Percentiles rank a stretch among this genome's conserved stretches.
These are phyloP conservation scores for Sebastes itinus DNA, from an alignment of 2,797 vertebrate species.

Conservation along the genomic window DNA sequence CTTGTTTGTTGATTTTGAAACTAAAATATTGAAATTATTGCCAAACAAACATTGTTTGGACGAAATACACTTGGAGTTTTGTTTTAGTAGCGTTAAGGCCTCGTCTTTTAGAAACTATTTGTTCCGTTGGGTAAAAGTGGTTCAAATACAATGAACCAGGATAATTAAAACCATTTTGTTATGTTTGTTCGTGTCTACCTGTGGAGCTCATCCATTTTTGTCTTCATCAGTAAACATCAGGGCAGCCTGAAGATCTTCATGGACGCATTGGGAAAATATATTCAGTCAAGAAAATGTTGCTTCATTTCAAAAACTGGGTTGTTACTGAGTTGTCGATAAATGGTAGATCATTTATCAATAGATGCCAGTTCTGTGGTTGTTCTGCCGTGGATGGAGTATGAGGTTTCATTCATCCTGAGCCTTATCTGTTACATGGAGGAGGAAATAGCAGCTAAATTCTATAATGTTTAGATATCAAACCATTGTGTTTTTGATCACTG, in stretches of 20 bases:
- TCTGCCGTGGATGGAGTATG: not conserved
- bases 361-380: not conserved
- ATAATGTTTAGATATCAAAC: not conserved
- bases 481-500: not conserved
- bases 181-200: not conserved
- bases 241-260: not conserved
- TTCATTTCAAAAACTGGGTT: no score
- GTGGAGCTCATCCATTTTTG: not conserved
- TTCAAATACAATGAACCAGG: not conserved
- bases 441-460: not conserved
- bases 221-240: not conserved
- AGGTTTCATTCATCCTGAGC: not conserved
- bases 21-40: no score
- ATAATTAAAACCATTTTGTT: not conserved
- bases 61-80: no score
- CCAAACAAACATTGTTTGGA: no score
- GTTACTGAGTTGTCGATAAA: no score
- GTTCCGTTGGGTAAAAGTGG: no score
- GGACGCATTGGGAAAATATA: not conserved
- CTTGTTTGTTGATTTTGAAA: rapidly evolving
- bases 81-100: no score
- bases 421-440: not conserved
- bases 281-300: not conserved
- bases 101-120: no score
- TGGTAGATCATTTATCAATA: not conserved